A percentile compares a stretch with the other conserved stretches of the same genome.
Conservation (phyloP, 2,113 vertebrate species). For the Addax nasomaculatus region DNA sequence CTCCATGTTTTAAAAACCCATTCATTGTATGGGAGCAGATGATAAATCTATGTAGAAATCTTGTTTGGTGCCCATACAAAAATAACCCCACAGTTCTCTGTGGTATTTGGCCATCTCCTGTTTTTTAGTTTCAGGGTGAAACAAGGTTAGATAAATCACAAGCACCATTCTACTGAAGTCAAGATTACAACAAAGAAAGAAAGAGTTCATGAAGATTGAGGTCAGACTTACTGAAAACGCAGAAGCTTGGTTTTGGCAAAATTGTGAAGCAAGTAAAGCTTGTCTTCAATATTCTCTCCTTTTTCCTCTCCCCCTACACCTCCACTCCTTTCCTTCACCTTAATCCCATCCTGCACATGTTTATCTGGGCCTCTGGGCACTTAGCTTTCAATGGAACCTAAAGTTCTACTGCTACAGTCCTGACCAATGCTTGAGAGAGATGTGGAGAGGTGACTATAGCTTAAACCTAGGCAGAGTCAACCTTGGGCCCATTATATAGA, state of each 20-base stretch:
- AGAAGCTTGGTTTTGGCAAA: background rate
- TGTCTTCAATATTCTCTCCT: background rate
- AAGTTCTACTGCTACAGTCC: background rate
- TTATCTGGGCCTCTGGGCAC: background rate
- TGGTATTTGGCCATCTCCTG: slow-evolving; percentile 47
- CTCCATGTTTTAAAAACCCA: slow-evolving; percentile 38
- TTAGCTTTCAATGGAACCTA: background rate
- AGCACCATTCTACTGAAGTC: background rate
- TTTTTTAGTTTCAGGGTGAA: slow-evolving; percentile 43
- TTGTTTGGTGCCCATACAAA: slow-evolving; percentile 47
- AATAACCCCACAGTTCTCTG: slow-evolving; percentile 40
- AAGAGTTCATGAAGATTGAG: slow-evolving; percentile 17
- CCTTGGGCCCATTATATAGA: background rate
- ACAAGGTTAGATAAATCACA: slow-evolving; percentile 41
- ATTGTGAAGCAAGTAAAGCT: background rate
- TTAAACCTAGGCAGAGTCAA: background rate
- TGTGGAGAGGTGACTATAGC: background rate
- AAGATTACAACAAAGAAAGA: slow-evolving; percentile 18
- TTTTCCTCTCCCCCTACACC: background rate
- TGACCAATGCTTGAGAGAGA: background rate
- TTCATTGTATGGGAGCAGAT: slow-evolving; percentile 38
- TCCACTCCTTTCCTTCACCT: background rate
- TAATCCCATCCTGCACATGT: background rate
- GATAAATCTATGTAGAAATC: slow-evolving; percentile 56
- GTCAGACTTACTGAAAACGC: background rate